Evolutionary conservation across 1,140 invertebrate genomes (phyloP).

Genomic region (Zophobas atratus): DNA sequence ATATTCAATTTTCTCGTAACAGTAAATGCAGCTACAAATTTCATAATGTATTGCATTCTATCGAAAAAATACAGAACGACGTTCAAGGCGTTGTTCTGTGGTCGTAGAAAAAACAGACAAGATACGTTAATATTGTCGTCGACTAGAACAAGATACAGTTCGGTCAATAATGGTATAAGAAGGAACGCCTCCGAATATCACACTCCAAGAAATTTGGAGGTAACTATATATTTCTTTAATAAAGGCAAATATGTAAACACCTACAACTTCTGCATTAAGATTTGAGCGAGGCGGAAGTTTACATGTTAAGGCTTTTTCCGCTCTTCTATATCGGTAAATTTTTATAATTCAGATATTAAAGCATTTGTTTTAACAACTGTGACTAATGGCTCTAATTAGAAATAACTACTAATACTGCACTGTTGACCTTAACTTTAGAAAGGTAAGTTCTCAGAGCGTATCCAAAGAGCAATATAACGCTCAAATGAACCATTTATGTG

Average conservation of each 20-base stretch:
- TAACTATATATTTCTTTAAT: conserved; percentile 67
- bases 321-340: conserved; percentile 55
- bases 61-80: conserved; percentile 84
- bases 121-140: conserved; percentile 56
- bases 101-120: conserved; percentile 61
- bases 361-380: conserved; percentile 32
- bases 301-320: conserved; percentile 49
- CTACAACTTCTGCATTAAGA: conserved; percentile 58
- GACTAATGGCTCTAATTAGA: conserved; percentile 25
- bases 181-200: conserved; percentile 61
- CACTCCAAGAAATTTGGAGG: conserved; percentile 66
- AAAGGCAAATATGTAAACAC: conserved; percentile 64
- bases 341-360: conserved; percentile 47
- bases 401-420: conserved; percentile 20
- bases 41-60: conserved; percentile 84
- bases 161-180: conserved; percentile 58
- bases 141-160: conserved; percentile 54
- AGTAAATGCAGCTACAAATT: conserved; percentile 82
- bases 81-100: conserved; percentile 76
- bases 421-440: conserved; percentile 27
- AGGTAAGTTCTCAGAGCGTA: conserved; percentile 18
- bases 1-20: conserved; percentile 82
- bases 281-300: conserved; percentile 52
- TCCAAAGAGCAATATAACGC: conserved; percentile 8
- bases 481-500: conserved; percentile 25